Percentiles rank a stretch among this genome's conserved stretches.
These are phyloP conservation scores for Drosophila aldrichi DNA, from an alignment of 2,888 invertebrate species.

Conservation along the genomic window DNA sequence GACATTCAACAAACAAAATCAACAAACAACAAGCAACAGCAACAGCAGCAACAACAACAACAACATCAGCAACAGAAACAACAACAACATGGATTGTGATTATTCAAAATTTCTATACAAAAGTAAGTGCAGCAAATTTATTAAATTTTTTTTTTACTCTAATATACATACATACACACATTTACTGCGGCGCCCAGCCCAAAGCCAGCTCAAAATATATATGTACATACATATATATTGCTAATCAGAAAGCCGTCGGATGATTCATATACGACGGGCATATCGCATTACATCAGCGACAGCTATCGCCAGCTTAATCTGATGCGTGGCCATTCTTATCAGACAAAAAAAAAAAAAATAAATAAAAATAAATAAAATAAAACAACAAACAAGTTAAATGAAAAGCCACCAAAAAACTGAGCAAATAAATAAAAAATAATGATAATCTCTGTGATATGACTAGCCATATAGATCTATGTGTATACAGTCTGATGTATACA, in stretches of 20 bases:
- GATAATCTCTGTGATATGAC: slow-evolving; percentile 36
- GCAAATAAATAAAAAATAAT: slow-evolving; percentile 9
- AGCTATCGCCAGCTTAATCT: slow-evolving; percentile 53
- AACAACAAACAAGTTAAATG: slow-evolving; percentile 1
- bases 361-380: neutral
- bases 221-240: too few relatives aligned
- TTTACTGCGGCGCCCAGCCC: too few relatives aligned
- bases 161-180: too few relatives aligned
- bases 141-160: slow-evolving; percentile 2
- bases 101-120: slow-evolving; percentile 73
- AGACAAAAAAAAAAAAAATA: slow-evolving; percentile 16
- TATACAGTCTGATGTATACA: neutral
- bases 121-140: slow-evolving; percentile 55
- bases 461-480: neutral
- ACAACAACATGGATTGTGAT: slow-evolving; percentile 67
- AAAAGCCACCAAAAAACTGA: neutral
- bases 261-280: slow-evolving; percentile 40
- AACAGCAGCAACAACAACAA: neutral
- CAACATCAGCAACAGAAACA: neutral
- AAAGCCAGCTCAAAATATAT: slow-evolving; percentile 3
- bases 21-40: slow-evolving; percentile 4
- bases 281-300: slow-evolving; percentile 54
- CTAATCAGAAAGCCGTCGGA: slow-evolving; percentile 49
- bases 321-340: slow-evolving; percentile 57
- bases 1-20: slow-evolving; percentile 15